These are phyloP conservation scores for Leptinotarsa undecemlineata DNA, from an alignment of 1,140 invertebrate species.

Conservation along the genomic window DNA sequence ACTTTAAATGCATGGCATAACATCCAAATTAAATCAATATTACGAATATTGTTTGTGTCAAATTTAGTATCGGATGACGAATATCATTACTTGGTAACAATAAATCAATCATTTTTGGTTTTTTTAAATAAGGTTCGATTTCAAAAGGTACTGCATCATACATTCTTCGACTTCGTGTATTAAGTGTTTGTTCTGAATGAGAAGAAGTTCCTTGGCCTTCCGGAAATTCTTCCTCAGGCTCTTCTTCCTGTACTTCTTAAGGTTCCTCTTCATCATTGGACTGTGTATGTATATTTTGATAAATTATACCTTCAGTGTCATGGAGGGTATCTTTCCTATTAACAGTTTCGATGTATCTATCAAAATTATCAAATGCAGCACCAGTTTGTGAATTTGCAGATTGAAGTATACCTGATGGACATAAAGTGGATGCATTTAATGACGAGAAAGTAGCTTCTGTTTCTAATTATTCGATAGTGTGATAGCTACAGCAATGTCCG, in stretches of 20 bases:
- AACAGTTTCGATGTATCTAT: constrained; percentile 54
- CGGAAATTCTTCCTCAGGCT: neutral
- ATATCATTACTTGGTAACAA: constrained; percentile 33
- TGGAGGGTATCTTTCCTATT: constrained; percentile 56
- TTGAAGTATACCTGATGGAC: neutral
- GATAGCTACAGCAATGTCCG: constrained; percentile 49
- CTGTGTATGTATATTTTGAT: constrained; percentile 19
- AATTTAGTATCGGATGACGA: constrained; percentile 9
- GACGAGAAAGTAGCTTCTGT: constrained; percentile 25
- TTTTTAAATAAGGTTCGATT: constrained; percentile 29
- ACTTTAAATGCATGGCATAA: constrained; percentile 21
- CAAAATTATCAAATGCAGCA: constrained; percentile 57
- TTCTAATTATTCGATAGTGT: constrained; percentile 45
- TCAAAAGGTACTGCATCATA: constrained; percentile 28
- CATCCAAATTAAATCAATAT: constrained; percentile 20
- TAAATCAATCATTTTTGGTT: constrained; percentile 23
- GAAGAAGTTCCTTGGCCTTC: neutral
- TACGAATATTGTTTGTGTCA: too few species aligned
- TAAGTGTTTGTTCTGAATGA: constrained; percentile 10
- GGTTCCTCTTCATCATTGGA: neutral
- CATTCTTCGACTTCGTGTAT: constrained; percentile 18
- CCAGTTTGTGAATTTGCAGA: constrained; percentile 38
- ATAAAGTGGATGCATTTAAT: neutral
- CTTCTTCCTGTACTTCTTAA: neutral
- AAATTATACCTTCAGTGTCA: constrained; percentile 58